Evolutionary conservation across 2,888 invertebrate genomes (phyloP).

Genomic region (Pilophorus perplexus): DNA sequence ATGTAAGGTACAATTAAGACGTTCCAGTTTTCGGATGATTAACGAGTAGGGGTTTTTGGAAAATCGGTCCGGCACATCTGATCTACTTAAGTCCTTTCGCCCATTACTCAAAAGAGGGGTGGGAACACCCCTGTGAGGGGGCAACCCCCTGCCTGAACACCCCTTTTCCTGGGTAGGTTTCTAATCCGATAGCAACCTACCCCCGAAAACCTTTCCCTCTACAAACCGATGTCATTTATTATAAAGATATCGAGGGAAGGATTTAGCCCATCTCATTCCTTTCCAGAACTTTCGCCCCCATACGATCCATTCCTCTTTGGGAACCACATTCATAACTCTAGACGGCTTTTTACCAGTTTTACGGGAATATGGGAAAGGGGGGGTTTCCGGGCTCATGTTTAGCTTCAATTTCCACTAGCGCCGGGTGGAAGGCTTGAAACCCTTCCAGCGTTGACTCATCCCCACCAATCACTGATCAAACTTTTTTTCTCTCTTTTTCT

Average conservation of each 20-base stretch:
- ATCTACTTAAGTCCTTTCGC: constrained; percentile 22
- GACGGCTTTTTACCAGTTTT: constrained; percentile 29
- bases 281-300: constrained; percentile 16
- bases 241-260: constrained; percentile 40
- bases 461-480: constrained; percentile 26
- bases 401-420: constrained; percentile 19
- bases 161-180: constrained; percentile 17
- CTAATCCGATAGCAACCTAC: constrained; percentile 32
- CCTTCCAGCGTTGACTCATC: constrained; percentile 18
- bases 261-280: constrained; percentile 30
- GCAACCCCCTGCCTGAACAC: not conserved
- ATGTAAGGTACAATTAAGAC: constrained; percentile 36
- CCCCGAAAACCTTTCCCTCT: constrained; percentile 2
- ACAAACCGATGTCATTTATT: constrained; percentile 38
- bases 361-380: not conserved
- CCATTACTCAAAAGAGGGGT: constrained; percentile 24
- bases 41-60: constrained; percentile 27
- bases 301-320: constrained; percentile 11
- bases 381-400: constrained; percentile 23
- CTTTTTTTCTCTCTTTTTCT: not conserved
- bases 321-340: constrained; percentile 25
- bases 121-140: not conserved
- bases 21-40: constrained; percentile 27
- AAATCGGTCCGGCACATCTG: constrained; percentile 28
- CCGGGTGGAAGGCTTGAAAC: not conserved